phyloP scores from a whole-genome alignment of 2,888 invertebrate genomes.

The Heliconius charithonia region DNA sequence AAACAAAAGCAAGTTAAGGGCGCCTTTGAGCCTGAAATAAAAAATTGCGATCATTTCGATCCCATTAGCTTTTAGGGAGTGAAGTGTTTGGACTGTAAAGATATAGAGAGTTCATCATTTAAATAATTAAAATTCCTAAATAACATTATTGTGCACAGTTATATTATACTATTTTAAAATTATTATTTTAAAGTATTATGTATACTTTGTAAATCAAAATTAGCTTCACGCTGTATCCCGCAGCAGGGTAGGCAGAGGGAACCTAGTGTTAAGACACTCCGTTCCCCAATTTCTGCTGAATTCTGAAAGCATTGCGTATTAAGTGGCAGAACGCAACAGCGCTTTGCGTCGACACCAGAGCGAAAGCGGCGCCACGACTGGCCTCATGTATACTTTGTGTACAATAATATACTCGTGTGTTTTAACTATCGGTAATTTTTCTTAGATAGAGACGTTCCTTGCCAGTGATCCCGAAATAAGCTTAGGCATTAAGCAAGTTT shows the following conservation, averaged over 20 bases:
- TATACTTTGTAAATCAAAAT: too few relatives aligned
- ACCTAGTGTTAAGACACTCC: too few relatives aligned
- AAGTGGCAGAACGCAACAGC: too few relatives aligned
- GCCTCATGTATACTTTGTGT: too few relatives aligned
- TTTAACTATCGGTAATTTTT: background rate
- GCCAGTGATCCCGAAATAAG: conserved; percentile 6
- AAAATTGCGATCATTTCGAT: conserved; percentile 20
- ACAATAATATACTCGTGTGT: too few relatives aligned
- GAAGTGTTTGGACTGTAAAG: conserved; percentile 19
- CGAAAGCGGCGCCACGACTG: too few relatives aligned
- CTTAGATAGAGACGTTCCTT: background rate
- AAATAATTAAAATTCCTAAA: background rate
- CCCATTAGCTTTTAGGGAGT: conserved; percentile 14
- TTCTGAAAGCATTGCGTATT: too few relatives aligned
- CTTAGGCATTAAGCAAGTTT: background rate
- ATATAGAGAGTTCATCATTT: background rate
- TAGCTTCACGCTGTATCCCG: too few relatives aligned
- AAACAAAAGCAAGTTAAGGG: background rate
- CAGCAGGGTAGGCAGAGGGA: too few relatives aligned
- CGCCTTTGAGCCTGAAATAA: background rate
- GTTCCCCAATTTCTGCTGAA: too few relatives aligned
- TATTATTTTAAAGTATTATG: background rate
- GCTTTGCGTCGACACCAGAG: too few relatives aligned
- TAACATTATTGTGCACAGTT: background rate
- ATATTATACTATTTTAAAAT: background rate